phyloP scores from a whole-genome alignment of 2,888 invertebrate species.

The Pristionchus maxplancki region DNA sequence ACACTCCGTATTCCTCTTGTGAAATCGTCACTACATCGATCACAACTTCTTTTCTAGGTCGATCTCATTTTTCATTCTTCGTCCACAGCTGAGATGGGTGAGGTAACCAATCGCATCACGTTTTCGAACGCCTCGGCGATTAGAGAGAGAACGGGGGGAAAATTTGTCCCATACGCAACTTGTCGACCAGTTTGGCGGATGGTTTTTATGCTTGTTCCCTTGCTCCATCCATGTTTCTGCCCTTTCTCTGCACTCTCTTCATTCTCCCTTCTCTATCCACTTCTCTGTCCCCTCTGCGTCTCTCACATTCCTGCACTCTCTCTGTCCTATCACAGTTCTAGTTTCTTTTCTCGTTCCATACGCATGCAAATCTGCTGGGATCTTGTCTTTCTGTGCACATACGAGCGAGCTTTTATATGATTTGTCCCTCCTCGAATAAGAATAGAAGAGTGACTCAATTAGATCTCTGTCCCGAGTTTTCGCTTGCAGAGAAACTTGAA shows the following conservation, averaged over 20 bases:
- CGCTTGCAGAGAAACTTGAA: background rate
- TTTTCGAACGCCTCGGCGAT: background rate
- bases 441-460: background rate
- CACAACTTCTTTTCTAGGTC: background rate
- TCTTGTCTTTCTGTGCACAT: conserved; percentile 6
- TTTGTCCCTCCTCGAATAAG: conserved; percentile 6
- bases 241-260: background rate
- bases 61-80: background rate
- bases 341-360: background rate
- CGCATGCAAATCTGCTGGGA: conserved; percentile 11
- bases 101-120: background rate
- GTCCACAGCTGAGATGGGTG: background rate
- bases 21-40: background rate
- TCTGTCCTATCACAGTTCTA: conserved; percentile 23
- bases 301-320: background rate
- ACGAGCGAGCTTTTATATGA: background rate
- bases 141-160: background rate
- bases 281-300: background rate
- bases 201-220: background rate
- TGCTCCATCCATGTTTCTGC: background rate
- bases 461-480: conserved; percentile 13
- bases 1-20: background rate
- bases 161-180: background rate
- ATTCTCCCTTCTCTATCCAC: background rate
- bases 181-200: background rate